Evolutionary conservation across 1,140 invertebrate genomes (phyloP), one percentile per base, ranked within the genome.

Genomic region (Nebria ingens): DNA sequence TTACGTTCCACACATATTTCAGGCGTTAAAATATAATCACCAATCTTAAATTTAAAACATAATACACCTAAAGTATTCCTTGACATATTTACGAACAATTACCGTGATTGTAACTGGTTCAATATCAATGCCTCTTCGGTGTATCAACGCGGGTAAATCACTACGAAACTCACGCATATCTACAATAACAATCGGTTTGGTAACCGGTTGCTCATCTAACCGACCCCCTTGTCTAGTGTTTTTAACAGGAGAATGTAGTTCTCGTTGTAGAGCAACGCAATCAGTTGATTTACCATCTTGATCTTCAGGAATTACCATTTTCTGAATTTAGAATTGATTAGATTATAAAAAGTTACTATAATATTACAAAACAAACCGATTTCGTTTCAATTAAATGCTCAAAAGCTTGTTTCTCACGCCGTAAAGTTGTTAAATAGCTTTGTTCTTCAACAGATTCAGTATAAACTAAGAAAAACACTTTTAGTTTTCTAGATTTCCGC

Each of bases 91-190:
- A 29, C 13, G 4, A 29, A 29, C 4, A n/a, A n/a, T 70, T 70
- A 90, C 88, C 58, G 87, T 79, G 45, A 98, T 82, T 1, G 91
- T 94, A 0, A 94, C 76, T 1, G 97, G 96, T 66, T 94, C 85
- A 56, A 99, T 88, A 64, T 96, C 89, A 57, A 99, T 87, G 1
- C 93, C 93, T 59, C 91, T 79, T 66, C 89, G 86, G 68, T 99
- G 94, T 51, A 99, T 82, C 25, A 98, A 74, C 3, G 92, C 87
- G 0, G 97, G 97, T 15, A 99, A 74, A 70, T 98, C 95, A 59
- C 93, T 96, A 50, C 95, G 80, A 69, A 99, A 99, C 73, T 99
- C 97, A 66, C 97, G 79, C 86, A 98, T 95, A 71, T 99, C 97
- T 19, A 99, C 93, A 63, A 98, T 89, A 12, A 98, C 74, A 65